Evolutionary conservation across 1,140 invertebrate species (phyloP).

Genomic region (Fopius arisanus): DNA sequence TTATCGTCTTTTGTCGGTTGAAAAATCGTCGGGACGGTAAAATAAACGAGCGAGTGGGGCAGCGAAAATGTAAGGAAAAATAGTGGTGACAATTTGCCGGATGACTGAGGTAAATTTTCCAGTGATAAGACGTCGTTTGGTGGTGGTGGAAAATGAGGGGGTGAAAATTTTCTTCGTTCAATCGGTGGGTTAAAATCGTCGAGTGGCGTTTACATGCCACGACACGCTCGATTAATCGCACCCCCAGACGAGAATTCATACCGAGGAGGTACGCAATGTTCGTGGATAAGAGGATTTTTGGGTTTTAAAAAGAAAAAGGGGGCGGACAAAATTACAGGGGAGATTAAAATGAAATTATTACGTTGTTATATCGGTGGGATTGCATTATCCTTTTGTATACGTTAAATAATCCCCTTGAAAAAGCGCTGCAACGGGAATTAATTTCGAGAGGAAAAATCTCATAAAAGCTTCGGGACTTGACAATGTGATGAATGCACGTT

Average conservation of each 20-base stretch:
- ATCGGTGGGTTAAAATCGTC: constrained; percentile 31
- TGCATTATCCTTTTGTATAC: constrained; percentile 1
- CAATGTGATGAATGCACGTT: not conserved
- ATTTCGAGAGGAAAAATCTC: not conserved
- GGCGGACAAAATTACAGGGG: not conserved
- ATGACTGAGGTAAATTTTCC: constrained; percentile 12
- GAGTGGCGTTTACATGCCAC: constrained; percentile 29
- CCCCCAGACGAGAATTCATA: not conserved
- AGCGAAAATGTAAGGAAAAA: not conserved
- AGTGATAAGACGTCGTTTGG: not conserved
- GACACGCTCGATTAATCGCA: constrained; percentile 31
- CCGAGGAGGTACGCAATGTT: not conserved
- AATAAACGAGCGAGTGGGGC: not conserved
- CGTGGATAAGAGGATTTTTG: not conserved
- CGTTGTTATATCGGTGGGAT: constrained; percentile 10
- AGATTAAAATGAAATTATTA: constrained; percentile 15
- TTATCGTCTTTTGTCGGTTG: no score
- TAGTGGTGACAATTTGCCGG: constrained; percentile 15
- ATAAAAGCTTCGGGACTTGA: not conserved
- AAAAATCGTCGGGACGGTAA: not conserved
- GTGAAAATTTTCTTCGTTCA: constrained; percentile 17
- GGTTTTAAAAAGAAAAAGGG: not conserved
- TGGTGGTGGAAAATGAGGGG: not conserved
- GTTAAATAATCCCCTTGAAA: not conserved
- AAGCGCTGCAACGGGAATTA: not conserved